Evolutionary conservation across 2,797 vertebrate genomes (phyloP).

Genomic region (Pelodytes ibericus): DNA sequence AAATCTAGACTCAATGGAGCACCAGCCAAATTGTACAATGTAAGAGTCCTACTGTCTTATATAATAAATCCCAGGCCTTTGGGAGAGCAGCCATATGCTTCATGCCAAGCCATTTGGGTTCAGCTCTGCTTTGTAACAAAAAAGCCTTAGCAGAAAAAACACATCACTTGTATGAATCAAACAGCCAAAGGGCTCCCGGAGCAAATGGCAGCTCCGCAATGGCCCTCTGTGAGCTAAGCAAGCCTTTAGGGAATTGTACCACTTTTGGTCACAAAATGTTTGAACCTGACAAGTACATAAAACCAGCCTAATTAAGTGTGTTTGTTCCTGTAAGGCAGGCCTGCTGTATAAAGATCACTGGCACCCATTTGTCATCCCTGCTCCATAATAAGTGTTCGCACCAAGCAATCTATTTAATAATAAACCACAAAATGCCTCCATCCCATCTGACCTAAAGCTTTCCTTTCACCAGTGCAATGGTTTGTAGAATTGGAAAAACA

Average conservation of each 20-base stretch:
- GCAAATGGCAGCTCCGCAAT: not conserved
- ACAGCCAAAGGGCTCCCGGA: slow-evolving; percentile 10
- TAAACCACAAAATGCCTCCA: too few species aligned
- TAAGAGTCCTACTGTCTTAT: too few species aligned
- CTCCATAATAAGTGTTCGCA: not conserved
- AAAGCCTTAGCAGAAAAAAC: not conserved
- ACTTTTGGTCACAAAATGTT: slow-evolving; percentile 31
- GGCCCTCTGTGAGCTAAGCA: not conserved
- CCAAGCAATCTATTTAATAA: not conserved
- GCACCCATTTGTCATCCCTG: not conserved
- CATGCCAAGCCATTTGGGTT: not conserved
- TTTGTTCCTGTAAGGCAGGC: not conserved
- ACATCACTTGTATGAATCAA: not conserved
- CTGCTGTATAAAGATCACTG: not conserved
- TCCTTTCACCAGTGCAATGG: too few species aligned
- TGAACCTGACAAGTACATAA: not conserved
- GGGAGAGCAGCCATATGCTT: not conserved
- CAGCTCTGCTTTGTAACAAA: not conserved
- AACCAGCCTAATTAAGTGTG: not conserved
- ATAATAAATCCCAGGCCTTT: too few species aligned
- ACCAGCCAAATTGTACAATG: too few species aligned
- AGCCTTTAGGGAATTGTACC: slow-evolving; percentile 6
- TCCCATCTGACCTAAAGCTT: too few species aligned
- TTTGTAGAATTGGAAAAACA: too few species aligned
- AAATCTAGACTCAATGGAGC: too few species aligned